Base-by-base conservation (phyloP, 2,797 vertebrate species). In the Amblyraja radiata region DNA sequence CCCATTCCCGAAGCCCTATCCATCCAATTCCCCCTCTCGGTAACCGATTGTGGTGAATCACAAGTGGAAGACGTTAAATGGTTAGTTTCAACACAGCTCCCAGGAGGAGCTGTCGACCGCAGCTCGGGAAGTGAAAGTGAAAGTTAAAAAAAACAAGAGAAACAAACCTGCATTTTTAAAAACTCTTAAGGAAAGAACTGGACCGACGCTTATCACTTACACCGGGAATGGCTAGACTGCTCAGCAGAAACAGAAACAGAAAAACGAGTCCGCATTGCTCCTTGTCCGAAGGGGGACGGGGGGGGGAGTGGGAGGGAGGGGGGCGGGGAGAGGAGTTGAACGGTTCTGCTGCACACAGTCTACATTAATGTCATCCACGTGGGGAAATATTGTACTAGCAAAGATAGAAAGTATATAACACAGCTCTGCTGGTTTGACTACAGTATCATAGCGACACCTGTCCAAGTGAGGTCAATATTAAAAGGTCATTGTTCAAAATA, bases 391-490 rank as follows among this genome's bases (percentile, higher is more conserved):
- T 96, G 96, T 96, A 97, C 97, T 98, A 98, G 98, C 97, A 98
- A 98, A 99, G 97, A 97, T 98, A 98, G 97, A 98, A 98, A 98
- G 90, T 92, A 98, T 97, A 96, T 97, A 96, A 97, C 96, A 95
- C 97, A 98, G 98, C 98, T 97, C 98, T 97, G 97, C 98, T 98
- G 98, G 98, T 97, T 97, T 95, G 95, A 96, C 96, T 96, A 96
- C 96, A 96, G 90, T 91, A 91, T 91, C 90, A 46, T 91, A 74
- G 76, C 74, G 90, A 91, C 71, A 84, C 81, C 73, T 74, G 71
- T 97, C 97, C 97, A 95, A 96, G 95, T 95, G 96, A 97, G 96
- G 96, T 95, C 96, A 94, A 96, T 95, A 97, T 96, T 97, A 97
- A 98, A 97, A 97, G 97, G 97, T 95, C 95, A 94, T 95, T 97